A percentile compares a stretch with the other conserved stretches of the same genome.
phyloP scores from a whole-genome alignment of 2,888 invertebrate species.

The Hipparchia sbordonii region DNA sequence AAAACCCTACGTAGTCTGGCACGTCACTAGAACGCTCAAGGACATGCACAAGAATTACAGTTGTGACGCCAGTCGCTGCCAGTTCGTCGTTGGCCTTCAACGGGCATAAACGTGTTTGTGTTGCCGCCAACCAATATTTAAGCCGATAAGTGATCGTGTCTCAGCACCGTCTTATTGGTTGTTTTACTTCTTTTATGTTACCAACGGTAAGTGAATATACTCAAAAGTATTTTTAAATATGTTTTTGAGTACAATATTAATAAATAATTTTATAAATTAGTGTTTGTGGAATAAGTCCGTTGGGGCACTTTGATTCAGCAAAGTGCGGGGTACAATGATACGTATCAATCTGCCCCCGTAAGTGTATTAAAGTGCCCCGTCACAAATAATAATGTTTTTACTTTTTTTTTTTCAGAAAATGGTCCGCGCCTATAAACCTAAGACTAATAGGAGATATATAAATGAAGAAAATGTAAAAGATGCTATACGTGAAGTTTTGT shows the following conservation, averaged over 20 bases:
- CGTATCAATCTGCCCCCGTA: too few species aligned
- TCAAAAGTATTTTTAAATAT: conserved; percentile 34
- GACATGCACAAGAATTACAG: conserved; percentile 38
- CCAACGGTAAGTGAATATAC: conserved; percentile 34
- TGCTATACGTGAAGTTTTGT: conserved; percentile 40
- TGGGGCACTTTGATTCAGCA: background rate
- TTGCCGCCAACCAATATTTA: conserved; percentile 37
- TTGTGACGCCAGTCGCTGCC: conserved; percentile 37
- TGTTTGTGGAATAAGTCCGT: conserved; percentile 30
- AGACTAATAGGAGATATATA: conserved; percentile 29
- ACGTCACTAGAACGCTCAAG: conserved; percentile 31
- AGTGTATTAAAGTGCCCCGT: conserved; percentile 35
- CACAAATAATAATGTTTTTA: conserved; percentile 28
- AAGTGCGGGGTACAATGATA: conserved; percentile 35
- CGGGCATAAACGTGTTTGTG: conserved; percentile 38
- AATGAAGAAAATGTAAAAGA: conserved; percentile 40
- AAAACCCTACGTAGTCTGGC: too few species aligned
- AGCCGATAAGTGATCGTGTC: conserved; percentile 38
- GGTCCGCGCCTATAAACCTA: conserved; percentile 1
- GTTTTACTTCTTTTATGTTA: conserved; percentile 37
- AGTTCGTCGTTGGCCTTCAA: conserved; percentile 36
- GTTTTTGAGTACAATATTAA: conserved; percentile 27
- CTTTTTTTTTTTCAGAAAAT: conserved; percentile 2
- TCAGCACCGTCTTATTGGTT: conserved; percentile 34
- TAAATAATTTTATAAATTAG: conserved; percentile 20